Base-by-base conservation (phyloP, 2,888 invertebrate genomes). In the Phytoseiulus persimilis region DNA sequence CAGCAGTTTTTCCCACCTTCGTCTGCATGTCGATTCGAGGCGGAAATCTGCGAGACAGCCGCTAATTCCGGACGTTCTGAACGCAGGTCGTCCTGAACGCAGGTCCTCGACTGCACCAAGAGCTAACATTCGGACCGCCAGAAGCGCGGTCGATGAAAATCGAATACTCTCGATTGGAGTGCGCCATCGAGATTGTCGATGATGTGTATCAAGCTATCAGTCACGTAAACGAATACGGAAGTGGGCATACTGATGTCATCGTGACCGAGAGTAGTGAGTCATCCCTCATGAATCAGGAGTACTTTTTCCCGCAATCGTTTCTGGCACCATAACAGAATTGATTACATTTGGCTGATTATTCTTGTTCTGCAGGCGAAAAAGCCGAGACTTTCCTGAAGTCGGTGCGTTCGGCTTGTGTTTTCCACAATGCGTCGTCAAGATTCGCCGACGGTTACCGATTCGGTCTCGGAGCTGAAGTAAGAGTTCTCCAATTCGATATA, bases 371-470 rank as follows among this genome's bases (percentile, higher is more conserved):
- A 93, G 93, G 91, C 6, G 91, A 91, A 9, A 91, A 92, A 0
- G 97, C 98, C 0, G 94, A 94, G 90, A 94, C 94, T 90, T 99
- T 99, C 94, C 94, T 97, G 91, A 94, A 94, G 46, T 94, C 95
- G 90, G 96, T 99, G 3, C 99, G 99, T 94, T 98, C 98, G 92
- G 99, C 99, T 0, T 99, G 99, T 93, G 99, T 99, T 14, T 99
- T 99, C 94, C 98, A 98, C 93, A 99, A 99, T 92, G 96, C 97
- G 31, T 94, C 94, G 90, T 97, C 98, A 0, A 94, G 99, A 90
- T 99, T 99, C 92, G 96, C 99, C 83, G 99, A 99, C 93, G 99
- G 99, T 9, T 99, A 97, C 94, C 94, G 99, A 91, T 98, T 99
- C 92, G 99, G 99, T 23, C 94, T 99, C 83, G 99, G 94, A 87